Evolutionary conservation across 1,140 invertebrate species (phyloP).

Genomic region (Temnothorax longispinosus): DNA sequence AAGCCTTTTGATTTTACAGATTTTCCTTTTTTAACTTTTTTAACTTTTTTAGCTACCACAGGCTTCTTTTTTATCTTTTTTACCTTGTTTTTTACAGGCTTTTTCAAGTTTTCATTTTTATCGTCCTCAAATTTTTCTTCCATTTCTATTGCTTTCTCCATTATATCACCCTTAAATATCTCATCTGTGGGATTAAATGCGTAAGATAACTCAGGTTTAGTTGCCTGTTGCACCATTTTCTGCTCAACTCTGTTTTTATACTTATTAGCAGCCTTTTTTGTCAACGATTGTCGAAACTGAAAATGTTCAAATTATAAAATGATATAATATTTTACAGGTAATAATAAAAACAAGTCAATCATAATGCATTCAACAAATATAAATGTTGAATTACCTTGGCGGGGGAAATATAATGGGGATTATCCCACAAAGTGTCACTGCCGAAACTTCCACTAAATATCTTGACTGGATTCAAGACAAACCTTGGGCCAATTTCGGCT

Average conservation of each 20-base stretch:
- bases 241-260: conserved; percentile 92
- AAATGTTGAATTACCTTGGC: conserved; percentile 87
- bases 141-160: conserved; percentile 82
- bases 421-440: conserved; percentile 96
- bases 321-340: neutral
- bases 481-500: conserved; percentile 98
- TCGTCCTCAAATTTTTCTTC: conserved; percentile 61
- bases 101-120: conserved; percentile 68
- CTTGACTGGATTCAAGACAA: conserved; percentile 98
- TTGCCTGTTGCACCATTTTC: conserved; percentile 90
- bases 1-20: conserved; percentile 61
- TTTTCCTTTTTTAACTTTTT: conserved; percentile 61
- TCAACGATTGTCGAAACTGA: conserved; percentile 90
- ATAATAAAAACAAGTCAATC: neutral
- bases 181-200: conserved; percentile 88
- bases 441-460: conserved; percentile 98
- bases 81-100: conserved; percentile 82
- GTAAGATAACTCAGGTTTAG: conserved; percentile 90
- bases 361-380: neutral
- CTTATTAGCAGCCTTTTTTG: conserved; percentile 90
- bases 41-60: conserved; percentile 45
- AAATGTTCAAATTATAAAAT: conserved; percentile 48
- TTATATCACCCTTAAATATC: conserved; percentile 87
- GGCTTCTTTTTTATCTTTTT: conserved; percentile 59
- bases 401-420: conserved; percentile 96